Conservation (phyloP, 2,888 invertebrate genomes). For the Suillia variegata region DNA sequence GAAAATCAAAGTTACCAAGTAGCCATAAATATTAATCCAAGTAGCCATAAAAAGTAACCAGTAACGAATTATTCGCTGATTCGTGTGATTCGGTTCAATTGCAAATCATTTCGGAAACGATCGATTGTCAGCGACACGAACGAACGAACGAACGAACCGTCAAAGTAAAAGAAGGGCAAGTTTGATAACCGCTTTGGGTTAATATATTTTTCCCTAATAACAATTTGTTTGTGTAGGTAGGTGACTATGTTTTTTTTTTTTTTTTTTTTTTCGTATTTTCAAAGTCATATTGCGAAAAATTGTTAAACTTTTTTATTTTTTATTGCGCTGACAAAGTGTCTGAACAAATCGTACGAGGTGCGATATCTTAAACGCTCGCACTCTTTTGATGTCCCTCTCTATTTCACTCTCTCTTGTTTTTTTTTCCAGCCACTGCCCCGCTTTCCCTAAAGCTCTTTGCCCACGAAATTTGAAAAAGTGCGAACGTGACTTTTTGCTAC, state of each 20-base stretch:
- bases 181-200: background rate
- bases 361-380: background rate
- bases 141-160: no score
- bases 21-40: no score
- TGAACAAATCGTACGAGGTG: no score
- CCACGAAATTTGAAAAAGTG: background rate
- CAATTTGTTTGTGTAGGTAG: background rate
- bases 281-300: slow-evolving; percentile 32
- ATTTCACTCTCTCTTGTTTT: background rate
- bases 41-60: no score
- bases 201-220: background rate
- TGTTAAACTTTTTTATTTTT: background rate
- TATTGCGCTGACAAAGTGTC: background rate
- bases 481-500: background rate
- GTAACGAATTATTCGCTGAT: no score
- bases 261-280: no score
- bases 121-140: no score
- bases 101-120: no score
- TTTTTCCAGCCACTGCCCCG: background rate
- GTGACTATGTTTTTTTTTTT: slow-evolving; percentile 23
- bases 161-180: no score
- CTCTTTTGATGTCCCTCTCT: background rate
- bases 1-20: no score
- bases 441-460: background rate
- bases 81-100: no score